These are phyloP conservation scores for Elymnias hypermnestra DNA, from an alignment of 1,140 invertebrate genomes.

Conservation along the genomic window DNA sequence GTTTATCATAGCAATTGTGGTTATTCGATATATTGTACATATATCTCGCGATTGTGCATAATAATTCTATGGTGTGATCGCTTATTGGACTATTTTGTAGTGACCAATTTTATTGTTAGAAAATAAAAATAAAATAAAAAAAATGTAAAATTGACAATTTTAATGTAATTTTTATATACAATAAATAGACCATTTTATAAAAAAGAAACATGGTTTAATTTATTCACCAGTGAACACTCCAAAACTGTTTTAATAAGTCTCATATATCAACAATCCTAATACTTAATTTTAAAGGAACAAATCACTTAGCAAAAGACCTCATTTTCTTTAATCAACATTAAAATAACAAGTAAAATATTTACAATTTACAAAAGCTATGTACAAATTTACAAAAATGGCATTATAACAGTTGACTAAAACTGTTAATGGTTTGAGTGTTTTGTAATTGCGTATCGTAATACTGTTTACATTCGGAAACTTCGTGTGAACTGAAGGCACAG, in stretches of 20 bases:
- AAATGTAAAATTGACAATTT: conserved; percentile 73
- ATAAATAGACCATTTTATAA: conserved; percentile 73
- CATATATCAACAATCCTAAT: conserved; percentile 19
- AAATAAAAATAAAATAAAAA: no score
- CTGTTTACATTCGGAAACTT: conserved; percentile 29
- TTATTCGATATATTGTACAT: not conserved
- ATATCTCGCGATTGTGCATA: conserved; percentile 33
- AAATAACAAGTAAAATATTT: conserved; percentile 33
- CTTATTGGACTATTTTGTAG: conserved; percentile 72
- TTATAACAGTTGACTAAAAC: conserved; percentile 60
- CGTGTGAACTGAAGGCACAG: conserved; percentile 44
- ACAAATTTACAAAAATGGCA: conserved; percentile 34
- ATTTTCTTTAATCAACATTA: conserved; percentile 14
- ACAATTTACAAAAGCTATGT: conserved; percentile 32
- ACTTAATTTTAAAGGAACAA: conserved; percentile 27
- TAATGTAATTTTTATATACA: conserved; percentile 76
- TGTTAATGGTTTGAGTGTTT: conserved; percentile 42
- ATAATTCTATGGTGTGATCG: conserved; percentile 61
- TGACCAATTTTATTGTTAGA: conserved; percentile 73
- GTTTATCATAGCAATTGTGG: no score
- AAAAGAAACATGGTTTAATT: conserved; percentile 49
- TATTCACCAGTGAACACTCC: conserved; percentile 14
- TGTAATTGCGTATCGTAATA: conserved; percentile 49
- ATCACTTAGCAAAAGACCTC: conserved; percentile 21
- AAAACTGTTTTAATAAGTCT: conserved; percentile 8